Evolutionary conservation across 2,113 vertebrate genomes (phyloP).

Genomic region (Cinclus mexicanus): DNA sequence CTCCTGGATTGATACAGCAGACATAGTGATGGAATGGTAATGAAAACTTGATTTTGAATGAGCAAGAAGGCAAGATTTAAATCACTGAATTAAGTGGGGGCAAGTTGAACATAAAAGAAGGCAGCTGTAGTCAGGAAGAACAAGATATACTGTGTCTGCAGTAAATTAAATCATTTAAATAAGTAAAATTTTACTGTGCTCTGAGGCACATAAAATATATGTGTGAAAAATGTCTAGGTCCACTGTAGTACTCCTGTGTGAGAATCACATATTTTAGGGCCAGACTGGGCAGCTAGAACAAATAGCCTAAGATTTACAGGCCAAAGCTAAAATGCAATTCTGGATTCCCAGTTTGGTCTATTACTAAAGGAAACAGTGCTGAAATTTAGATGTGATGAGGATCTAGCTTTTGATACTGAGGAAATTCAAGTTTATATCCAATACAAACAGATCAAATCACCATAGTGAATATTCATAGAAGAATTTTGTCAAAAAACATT

Average conservation of each 20-base stretch:
- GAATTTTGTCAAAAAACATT: not conserved
- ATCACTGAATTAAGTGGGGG: not conserved
- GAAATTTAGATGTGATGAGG: not conserved
- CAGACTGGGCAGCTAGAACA: not conserved
- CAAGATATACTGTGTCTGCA: not conserved
- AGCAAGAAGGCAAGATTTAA: not conserved
- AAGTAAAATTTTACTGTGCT: not conserved
- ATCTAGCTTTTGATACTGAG: not conserved
- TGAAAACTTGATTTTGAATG: not conserved
- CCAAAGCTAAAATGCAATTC: not conserved
- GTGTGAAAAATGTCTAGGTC: not conserved
- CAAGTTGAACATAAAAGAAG: not conserved
- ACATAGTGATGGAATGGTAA: not conserved
- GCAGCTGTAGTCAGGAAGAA: not conserved
- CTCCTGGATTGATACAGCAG: not conserved
- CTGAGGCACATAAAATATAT: not conserved
- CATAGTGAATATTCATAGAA: not conserved
- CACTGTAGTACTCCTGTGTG: not conserved
- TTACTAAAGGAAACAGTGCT: not conserved
- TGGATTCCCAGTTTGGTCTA: not conserved
- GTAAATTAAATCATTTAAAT: not conserved
- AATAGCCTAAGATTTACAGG: not conserved
- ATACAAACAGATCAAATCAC: not conserved
- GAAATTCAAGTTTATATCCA: not conserved
- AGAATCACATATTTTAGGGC: not conserved